Conservation (phyloP, 2,797 vertebrate genomes). For the Halcyon badia region DNA sequence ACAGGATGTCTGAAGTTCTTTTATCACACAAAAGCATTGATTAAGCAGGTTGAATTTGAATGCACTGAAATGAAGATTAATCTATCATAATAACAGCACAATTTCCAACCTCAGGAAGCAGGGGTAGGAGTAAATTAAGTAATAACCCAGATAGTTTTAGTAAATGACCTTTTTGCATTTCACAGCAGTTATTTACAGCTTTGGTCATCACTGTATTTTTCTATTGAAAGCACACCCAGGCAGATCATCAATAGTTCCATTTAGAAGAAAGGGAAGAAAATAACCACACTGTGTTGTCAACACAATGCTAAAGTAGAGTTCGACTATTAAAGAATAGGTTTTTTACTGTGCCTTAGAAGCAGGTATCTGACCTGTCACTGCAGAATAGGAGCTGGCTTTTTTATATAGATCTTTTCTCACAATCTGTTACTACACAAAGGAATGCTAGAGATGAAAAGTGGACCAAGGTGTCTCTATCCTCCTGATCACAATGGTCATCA, state of each 20-base stretch:
- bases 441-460: background rate
- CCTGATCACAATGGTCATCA: background rate
- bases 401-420: background rate
- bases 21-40: conserved; percentile 43
- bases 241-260: background rate
- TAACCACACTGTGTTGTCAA: background rate
- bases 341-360: background rate
- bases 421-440: background rate
- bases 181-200: background rate
- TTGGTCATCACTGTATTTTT: background rate
- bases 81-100: conserved; percentile 26
- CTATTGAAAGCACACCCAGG: background rate
- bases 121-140: conserved; percentile 23
- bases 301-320: background rate
- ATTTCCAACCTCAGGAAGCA: conserved; percentile 5
- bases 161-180: background rate
- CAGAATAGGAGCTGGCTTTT: background rate
- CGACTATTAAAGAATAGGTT: background rate
- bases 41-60: conserved; percentile 37
- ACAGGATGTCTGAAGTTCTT: conserved; percentile 47
- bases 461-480: background rate
- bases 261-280: conserved; percentile 2
- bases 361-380: background rate
- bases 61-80: conserved; percentile 50
- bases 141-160: background rate